Conservation (phyloP, 2,888 invertebrate species). For the Eristalinus aeneus region DNA sequence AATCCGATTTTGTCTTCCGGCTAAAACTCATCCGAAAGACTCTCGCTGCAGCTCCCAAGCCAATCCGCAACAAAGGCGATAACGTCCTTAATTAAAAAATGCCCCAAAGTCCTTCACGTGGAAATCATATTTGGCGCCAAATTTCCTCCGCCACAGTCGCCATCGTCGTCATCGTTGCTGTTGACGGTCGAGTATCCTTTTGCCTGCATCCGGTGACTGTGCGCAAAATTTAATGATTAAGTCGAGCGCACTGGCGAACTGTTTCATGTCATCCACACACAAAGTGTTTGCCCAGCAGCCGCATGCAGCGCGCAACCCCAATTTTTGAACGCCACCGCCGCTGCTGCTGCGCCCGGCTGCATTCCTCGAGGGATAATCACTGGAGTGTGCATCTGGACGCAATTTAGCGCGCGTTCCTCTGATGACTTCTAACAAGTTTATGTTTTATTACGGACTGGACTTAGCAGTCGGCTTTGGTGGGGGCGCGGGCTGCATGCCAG, state of each 20-base stretch:
- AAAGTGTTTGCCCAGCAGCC: constrained; percentile 2
- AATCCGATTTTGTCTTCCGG: constrained; percentile 55
- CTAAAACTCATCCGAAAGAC: constrained; percentile 34
- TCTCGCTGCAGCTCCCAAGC: constrained; percentile 51
- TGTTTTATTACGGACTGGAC: constrained; percentile 57
- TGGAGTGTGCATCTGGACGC: constrained; percentile 70
- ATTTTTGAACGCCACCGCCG: constrained; percentile 11
- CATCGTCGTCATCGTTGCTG: background rate
- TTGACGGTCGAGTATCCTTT: background rate
- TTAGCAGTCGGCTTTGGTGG: constrained; percentile 24
- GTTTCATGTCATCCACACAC: background rate
- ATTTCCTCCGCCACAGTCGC: constrained; percentile 37
- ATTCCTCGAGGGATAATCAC: constrained; percentile 71
- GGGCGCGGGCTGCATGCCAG: background rate
- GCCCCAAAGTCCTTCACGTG: constrained; percentile 69
- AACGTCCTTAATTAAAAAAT: constrained; percentile 67
- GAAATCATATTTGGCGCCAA: constrained; percentile 71
- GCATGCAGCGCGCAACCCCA: constrained; percentile 39
- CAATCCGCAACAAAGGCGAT: constrained; percentile 30
- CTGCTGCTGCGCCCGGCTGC: constrained; percentile 50
- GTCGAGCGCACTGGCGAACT: constrained; percentile 46
- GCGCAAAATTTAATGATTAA: constrained; percentile 63
- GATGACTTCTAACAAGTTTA: constrained; percentile 71
- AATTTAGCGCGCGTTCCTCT: constrained; percentile 66
- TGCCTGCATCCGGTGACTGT: constrained; percentile 7